phyloP scores from a whole-genome alignment of 2,113 vertebrate genomes.

The Diglossa brunneiventris region DNA sequence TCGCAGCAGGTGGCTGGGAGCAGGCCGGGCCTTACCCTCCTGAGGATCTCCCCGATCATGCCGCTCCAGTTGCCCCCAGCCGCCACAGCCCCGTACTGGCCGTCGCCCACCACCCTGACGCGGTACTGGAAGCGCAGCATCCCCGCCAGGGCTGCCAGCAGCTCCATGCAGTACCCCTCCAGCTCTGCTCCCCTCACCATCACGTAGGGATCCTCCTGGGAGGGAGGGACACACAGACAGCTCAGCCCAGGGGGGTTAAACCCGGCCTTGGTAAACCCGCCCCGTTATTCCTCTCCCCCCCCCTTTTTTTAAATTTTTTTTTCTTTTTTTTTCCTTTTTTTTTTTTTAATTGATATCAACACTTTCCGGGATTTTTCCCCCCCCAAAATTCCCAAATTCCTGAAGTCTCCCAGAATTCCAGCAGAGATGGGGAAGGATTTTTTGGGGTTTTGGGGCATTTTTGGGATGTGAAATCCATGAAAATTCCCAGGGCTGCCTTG shows the following conservation, averaged over 20 bases:
- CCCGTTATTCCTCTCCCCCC: rapidly evolving
- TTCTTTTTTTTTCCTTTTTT: too few relatives aligned
- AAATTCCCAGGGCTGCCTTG: not conserved
- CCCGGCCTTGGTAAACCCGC: not conserved
- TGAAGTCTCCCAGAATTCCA: too few relatives aligned
- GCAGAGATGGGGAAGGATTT: too few relatives aligned
- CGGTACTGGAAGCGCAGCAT: conserved; percentile 79
- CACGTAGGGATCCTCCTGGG: conserved; percentile 80
- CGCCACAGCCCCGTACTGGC: conserved; percentile 70
- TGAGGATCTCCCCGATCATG: conserved; percentile 84
- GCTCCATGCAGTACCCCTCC: conserved; percentile 86
- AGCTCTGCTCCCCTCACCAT: conserved; percentile 74
- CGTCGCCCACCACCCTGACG: conserved; percentile 80
- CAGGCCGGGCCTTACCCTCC: conserved; percentile 67
- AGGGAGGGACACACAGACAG: rapidly evolving
- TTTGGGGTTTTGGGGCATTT: too few relatives aligned
- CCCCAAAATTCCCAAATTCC: too few relatives aligned
- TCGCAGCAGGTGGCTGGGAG: too few relatives aligned
- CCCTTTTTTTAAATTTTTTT: too few relatives aligned
- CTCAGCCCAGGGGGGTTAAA: not conserved
- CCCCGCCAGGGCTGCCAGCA: conserved; percentile 74
- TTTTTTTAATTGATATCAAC: too few relatives aligned
- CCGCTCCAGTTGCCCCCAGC: conserved; percentile 79
- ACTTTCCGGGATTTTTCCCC: too few relatives aligned
- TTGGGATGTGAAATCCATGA: not conserved